Evolutionary conservation across 2,113 vertebrate species (phyloP), one percentile per base, ranked within the genome.

Genomic region (Nicator chloris): DNA sequence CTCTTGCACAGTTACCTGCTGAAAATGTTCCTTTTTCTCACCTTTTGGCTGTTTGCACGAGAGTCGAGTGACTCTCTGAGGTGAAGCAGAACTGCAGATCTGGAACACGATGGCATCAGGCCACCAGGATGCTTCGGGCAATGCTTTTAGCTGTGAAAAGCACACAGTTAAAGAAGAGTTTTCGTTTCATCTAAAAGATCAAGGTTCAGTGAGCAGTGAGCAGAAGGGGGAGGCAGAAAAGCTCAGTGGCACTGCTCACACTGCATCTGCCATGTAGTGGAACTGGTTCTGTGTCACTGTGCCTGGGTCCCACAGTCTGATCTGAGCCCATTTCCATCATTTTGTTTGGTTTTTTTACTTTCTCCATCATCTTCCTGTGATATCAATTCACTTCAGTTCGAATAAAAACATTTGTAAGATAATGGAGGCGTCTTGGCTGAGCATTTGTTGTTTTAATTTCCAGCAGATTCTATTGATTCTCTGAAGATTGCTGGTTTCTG

Each of bases 101-200:
- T 49, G 47, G 63, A 86, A 18, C 39, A 7, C 0, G 15, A 24
- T 21, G 63, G 63, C 53, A 61, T 76, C 20, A 44, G 42, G 57
- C 44, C 13, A 9, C 8, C 31, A 9, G 0, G 3, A 4, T 0
- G 1, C 65, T 64, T 50, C 7, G 2, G 86, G 65, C n/a, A 20
- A 14, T 30, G 15, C 3, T 71, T 92, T 51, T 2, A 49, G 22
- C 9, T 44, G 65, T 64, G 47, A 56, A 65, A 78, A 63, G 35
- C 23, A 23, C 31, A 8, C 4, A 4, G 65, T 61, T 86, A 44
- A 82, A 28, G 18, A 39, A 37, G 61, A 11, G 42, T 8, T 61
- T 21, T 54, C 71, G 4, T 78, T 90, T 72, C 31, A 40, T 45
- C 56, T 13, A 4, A 17, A 56, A 63, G 57, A 45, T 78, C 37